phyloP scores from a whole-genome alignment of 1,140 invertebrate species.

The Episyrphus balteatus region DNA sequence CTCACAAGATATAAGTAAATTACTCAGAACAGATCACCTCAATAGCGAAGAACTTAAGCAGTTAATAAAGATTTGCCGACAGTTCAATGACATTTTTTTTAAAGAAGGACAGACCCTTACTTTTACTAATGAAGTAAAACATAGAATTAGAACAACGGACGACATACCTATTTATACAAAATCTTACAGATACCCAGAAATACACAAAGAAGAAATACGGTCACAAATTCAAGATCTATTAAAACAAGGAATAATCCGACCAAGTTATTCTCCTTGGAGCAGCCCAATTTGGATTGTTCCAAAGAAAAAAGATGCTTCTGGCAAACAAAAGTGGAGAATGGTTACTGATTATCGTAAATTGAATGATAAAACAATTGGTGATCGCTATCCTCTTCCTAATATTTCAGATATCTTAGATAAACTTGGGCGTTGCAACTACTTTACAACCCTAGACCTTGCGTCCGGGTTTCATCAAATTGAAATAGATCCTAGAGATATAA shows the following conservation, averaged over 20 bases:
- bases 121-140: slow-evolving; percentile 5
- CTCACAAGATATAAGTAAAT: too few relatives aligned
- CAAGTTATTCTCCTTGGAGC: slow-evolving; percentile 2
- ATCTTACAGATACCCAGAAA: slow-evolving; percentile 2
- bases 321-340: slow-evolving; percentile 20
- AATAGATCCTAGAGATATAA: slow-evolving; percentile 24
- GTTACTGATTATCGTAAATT: too few relatives aligned
- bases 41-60: too few relatives aligned
- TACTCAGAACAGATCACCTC: too few relatives aligned
- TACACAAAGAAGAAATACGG: slow-evolving; percentile 1
- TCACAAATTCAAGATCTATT: slow-evolving; percentile 3
- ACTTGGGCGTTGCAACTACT: slow-evolving; percentile 35
- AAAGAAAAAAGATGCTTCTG: slow-evolving; percentile 14
- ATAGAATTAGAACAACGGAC: slow-evolving; percentile 5
- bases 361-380: too few relatives aligned
- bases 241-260: background rate
- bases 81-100: slow-evolving; percentile 2
- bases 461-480: too few relatives aligned
- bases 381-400: slow-evolving; percentile 13
- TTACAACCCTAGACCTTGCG: slow-evolving; percentile 40
- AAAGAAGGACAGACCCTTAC: slow-evolving; percentile 3
- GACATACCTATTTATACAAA: slow-evolving; percentile 4
- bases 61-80: background rate
- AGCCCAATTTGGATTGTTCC: slow-evolving; percentile 16
- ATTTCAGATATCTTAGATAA: slow-evolving; percentile 30